Base-by-base conservation (phyloP, 2,113 vertebrate genomes). In the Salminus brasiliensis region DNA sequence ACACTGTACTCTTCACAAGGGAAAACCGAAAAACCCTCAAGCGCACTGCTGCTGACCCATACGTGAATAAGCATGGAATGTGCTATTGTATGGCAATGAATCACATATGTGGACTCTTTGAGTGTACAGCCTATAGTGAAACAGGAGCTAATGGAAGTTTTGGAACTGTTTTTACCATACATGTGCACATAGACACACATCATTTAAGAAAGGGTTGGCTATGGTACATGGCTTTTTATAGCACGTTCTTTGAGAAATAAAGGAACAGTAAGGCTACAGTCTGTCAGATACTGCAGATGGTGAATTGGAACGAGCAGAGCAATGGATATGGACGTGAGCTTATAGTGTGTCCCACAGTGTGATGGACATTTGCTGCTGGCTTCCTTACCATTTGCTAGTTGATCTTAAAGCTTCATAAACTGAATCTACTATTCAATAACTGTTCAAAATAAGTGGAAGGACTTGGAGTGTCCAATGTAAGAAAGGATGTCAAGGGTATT, bases 31-130 rank as follows among this genome's bases (percentile, higher is more conserved):
- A 60, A 59, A 29, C 45, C 55, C 78, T 78, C 16, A 55, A 30
- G 43, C 39, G 70, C 72, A 66, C 59, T 23, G 30, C 47, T 36
- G 3, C 47, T 72, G 70, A 36, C 63, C 62, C 39, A 49, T 68
- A 74, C 55, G n/a, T 13, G 16, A 79, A 75, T 34, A 79, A 70
- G 47, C 49, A 59, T 25, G 60, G 43, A 83, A 43, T 75, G 72
- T 43, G 55, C 36, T 68, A 57, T 60, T 52, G 43, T 60, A 71
- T 30, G n/a, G 27, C 47, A 23, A 55, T 18, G 67, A 72, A 76
- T 59, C 30, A 55, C 68, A 49, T 34, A 66, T 59, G 72, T n/a
- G 55, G 45, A 23, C 66, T 27, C 53, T 25, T n/a, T n/a, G 8
- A 62, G 55, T 62, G 68, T 8, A 39, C 60, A 53, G 18, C 9